Base-by-base conservation (phyloP, 2,888 invertebrate genomes). In the Syritta pipiens region DNA sequence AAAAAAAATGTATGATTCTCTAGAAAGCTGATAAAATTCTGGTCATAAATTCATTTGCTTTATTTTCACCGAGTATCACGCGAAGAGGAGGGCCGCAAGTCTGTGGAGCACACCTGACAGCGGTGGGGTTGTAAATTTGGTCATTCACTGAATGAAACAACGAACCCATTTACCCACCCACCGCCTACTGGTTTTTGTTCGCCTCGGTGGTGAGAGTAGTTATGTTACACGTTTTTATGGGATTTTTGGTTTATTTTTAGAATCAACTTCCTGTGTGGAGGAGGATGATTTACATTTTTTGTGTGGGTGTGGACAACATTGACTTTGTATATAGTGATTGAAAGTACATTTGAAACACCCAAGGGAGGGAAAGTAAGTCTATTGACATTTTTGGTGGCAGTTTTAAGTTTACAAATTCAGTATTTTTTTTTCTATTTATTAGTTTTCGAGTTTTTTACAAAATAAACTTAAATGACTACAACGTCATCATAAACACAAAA, bases 381-480 rank as follows among this genome's bases (percentile, higher is more conserved):
- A 26, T 55, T 40, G 53, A 71, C 60, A 42, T n/a, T 37, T 40
- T 30, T 46, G 20, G 44, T 72, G 72, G 79, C 79, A 79, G 72
- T 68, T 49, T 60, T 19, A 46, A 20, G 40, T 67, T 72, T 19
- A 42, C 48, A 19, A 65, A 30, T 71, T 65, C 19, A 28, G 40
- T 53, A 40, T 24, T 20, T 40, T 44, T 1, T 32, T 9, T 22
- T 24, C 3, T 4, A 12, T 24, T 14, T 22, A 26, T 62, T 57
- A 57, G 1, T 10, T 55, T 62, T 53, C 7, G 9, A 14, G 26
- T 49, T 14, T 30, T 51, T 19, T 40, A 37, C 53, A 59, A 55
- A 30, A 72, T 59, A 20, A 60, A 40, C 1, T 44, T 72, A 35
- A 32, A 81, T 81, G 81, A 81, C 75, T 74, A 81, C 26, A 74